phyloP scores from a whole-genome alignment of 2,888 invertebrate species.

The Platerodrilus igneus region DNA sequence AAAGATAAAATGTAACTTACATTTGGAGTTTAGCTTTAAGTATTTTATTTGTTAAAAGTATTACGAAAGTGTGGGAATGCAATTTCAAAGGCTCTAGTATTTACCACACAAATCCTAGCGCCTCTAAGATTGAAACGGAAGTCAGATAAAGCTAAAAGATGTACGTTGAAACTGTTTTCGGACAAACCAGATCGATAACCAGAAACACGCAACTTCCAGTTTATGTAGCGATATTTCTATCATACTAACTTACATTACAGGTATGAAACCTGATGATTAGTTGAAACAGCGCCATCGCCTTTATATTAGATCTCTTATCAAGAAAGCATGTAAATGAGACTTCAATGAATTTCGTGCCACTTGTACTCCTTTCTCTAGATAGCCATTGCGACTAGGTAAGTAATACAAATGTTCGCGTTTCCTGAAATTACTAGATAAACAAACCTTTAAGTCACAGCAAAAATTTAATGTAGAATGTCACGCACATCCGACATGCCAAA shows the following conservation, averaged over 20 bases:
- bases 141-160: slow-evolving; percentile 10
- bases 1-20: no score
- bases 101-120: slow-evolving; percentile 15
- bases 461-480: slow-evolving; percentile 20
- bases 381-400: slow-evolving; percentile 19
- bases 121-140: slow-evolving; percentile 13
- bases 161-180: slow-evolving; percentile 13
- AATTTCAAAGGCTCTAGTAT: slow-evolving; percentile 24
- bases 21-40: no score
- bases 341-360: slow-evolving; percentile 26
- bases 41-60: slow-evolving; percentile 35
- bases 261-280: slow-evolving; percentile 14
- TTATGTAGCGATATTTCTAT: no score
- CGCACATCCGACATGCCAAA: slow-evolving; percentile 12
- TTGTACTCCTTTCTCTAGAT: slow-evolving; percentile 22
- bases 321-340: slow-evolving; percentile 17
- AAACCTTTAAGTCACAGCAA: slow-evolving; percentile 16
- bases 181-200: slow-evolving; percentile 23
- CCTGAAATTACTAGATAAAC: slow-evolving; percentile 28
- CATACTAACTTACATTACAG: no score
- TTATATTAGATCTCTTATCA: slow-evolving; percentile 27
- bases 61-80: slow-evolving; percentile 34
- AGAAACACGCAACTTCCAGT: slow-evolving; percentile 27
- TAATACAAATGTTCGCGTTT: slow-evolving; percentile 29
- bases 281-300: slow-evolving; percentile 16